phyloP scores from a whole-genome alignment of 2,888 invertebrate species.

The Drosophila picticornis region DNA sequence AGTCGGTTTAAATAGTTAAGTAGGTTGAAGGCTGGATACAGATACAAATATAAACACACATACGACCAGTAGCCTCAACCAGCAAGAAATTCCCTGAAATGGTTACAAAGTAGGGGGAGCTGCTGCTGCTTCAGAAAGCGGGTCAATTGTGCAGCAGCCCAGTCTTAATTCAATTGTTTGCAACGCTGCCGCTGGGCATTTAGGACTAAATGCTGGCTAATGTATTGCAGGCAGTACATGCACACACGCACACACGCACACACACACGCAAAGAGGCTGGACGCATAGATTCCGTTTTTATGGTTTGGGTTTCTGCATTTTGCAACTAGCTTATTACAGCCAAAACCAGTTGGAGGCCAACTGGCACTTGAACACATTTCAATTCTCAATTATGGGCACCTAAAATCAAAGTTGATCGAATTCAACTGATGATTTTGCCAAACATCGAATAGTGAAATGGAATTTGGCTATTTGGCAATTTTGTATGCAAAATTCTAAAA shows the following conservation, averaged over 20 bases:
- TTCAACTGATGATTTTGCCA: background rate
- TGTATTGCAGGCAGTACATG: constrained; percentile 43
- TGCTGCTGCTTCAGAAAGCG: background rate
- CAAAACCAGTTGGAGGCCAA: background rate
- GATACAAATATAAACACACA: constrained; percentile 2
- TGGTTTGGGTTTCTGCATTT: background rate
- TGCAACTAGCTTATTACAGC: background rate
- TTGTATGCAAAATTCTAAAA: background rate
- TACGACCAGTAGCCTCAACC: constrained; percentile 28
- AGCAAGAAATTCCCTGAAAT: constrained; percentile 55
- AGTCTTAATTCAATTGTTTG: constrained; percentile 73
- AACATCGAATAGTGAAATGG: background rate
- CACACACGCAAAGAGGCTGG: background rate
- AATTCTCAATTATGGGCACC: background rate
- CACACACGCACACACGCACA: constrained; percentile 1
- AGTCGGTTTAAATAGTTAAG: constrained; percentile 22
- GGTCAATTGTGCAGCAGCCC: constrained; percentile 49
- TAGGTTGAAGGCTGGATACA: constrained; percentile 14
- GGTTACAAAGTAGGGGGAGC: constrained; percentile 10
- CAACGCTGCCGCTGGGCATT: constrained; percentile 59
- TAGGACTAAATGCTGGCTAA: constrained; percentile 68
- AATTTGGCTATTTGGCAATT: background rate
- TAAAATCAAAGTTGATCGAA: background rate
- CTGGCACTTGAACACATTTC: background rate
- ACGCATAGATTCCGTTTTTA: background rate